Evolutionary conservation across 2,113 vertebrate genomes (phyloP).

Genomic region (Petroica traversi): DNA sequence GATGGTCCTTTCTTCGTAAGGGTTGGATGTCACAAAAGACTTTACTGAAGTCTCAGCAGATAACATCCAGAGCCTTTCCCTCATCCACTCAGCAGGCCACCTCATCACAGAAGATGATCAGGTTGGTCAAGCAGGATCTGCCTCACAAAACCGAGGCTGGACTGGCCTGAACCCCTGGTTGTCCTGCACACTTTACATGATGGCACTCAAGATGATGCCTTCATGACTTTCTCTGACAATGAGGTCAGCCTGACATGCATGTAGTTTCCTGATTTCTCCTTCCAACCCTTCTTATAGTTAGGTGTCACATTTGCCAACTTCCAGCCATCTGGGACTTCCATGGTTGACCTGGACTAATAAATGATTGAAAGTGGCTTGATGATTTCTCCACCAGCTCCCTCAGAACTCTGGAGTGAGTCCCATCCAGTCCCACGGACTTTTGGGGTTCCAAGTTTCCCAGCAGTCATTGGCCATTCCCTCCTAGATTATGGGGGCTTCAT

Average conservation of each 20-base stretch:
- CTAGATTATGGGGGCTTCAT: neutral
- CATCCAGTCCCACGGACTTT: rapidly evolving
- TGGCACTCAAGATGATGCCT: neutral
- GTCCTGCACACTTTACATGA: neutral
- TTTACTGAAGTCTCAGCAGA: neutral
- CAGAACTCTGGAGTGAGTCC: neutral
- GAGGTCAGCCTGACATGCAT: neutral
- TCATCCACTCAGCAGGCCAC: neutral
- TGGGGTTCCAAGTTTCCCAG: neutral
- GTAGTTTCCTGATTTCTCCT: neutral
- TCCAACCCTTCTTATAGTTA: neutral
- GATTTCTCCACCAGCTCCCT: neutral
- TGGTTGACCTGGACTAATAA: neutral
- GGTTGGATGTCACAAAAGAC: neutral
- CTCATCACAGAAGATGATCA: neutral
- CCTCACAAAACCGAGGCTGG: neutral
- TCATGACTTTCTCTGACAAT: neutral
- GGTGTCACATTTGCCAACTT: rapidly evolving
- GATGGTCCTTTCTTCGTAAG: neutral
- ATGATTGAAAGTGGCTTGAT: neutral
- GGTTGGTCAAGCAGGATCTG: neutral
- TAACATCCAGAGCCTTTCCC: neutral
- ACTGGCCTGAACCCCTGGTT: neutral
- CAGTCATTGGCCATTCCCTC: neutral
- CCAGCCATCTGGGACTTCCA: neutral